These are phyloP conservation scores for Pemphredon lugubris DNA, from an alignment of 2,888 invertebrate genomes.

Conservation along the genomic window DNA sequence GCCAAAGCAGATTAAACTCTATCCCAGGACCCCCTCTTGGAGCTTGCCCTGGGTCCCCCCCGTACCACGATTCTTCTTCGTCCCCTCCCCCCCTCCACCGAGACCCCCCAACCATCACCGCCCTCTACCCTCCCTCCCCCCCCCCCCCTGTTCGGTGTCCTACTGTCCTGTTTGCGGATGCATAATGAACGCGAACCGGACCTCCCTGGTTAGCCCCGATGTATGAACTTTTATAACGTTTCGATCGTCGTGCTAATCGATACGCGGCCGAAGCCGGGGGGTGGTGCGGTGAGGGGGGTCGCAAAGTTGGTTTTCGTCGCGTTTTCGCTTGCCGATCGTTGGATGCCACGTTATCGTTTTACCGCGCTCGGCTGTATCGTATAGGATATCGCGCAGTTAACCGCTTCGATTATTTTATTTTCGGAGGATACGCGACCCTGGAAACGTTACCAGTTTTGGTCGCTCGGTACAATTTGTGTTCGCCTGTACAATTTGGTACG, in stretches of 20 bases:
- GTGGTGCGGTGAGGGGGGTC: no score
- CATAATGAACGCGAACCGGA: constrained; percentile 66
- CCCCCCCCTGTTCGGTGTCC: neutral
- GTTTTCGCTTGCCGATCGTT: constrained; percentile 12
- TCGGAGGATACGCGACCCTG: no score
- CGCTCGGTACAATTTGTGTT: no score
- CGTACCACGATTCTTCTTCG: constrained; percentile 27
- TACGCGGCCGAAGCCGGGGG: constrained; percentile 34
- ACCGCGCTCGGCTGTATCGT: neutral
- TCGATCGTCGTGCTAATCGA: constrained; percentile 53
- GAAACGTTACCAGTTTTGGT: no score
- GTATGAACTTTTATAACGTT: constrained; percentile 50
- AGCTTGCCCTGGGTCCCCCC: constrained; percentile 26
- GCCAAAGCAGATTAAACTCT: constrained; percentile 78
- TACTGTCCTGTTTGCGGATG: constrained; percentile 57
- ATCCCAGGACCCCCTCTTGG: constrained; percentile 61
- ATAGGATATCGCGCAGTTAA: no score
- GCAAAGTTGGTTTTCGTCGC: constrained; percentile 4
- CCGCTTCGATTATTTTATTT: no score
- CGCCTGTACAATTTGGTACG: no score
- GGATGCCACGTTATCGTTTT: neutral
- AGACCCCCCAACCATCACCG: neutral
- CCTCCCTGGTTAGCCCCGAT: constrained; percentile 35
- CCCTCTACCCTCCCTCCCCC: neutral
- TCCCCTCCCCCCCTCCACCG: neutral